Evolutionary conservation across 2,113 vertebrate species (phyloP), one percentile per base, ranked within the genome.

Genomic region (Sminthopsis crassicaudata): DNA sequence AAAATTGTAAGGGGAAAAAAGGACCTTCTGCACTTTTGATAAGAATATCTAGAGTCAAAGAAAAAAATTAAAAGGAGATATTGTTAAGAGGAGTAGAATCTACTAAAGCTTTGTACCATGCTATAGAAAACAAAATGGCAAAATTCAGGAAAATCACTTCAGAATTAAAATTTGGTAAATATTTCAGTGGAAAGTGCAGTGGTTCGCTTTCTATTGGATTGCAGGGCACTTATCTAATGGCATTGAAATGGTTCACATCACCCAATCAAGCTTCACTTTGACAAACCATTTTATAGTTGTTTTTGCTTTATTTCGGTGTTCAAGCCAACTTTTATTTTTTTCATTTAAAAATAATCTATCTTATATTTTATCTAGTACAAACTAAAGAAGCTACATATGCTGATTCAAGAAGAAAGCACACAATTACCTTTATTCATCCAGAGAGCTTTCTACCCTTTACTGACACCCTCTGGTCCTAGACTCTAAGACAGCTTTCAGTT

Each of bases 401-500:
- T 90, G 53, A 52, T 53, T 91, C 53, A 95, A 90, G 94, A 53
- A 97, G 90, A 94, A 46, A 94, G 55, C n/a, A 94, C 50, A 24
- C 9, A 27, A 11, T 97, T 95, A 92, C 91, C 89, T 95, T 91
- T 92, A 52, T 96, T 92, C 46, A 96, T 96, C 94, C 52, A 92
- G 57, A 50, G 51, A 96, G 94, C 91, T 96, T 94, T 97, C 98
- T 98, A 96, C 97, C 92, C 97, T 99, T 98, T 98, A 97, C 96
- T 98, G 98, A 98, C 97, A 98, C 96, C 98, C 97, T 97, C 98
- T 98, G 97, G 97, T 98, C 52, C 96, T 88, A 91, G 50, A 6
- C 16, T 90, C 95, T 95, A 97, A 96, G 54, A 96, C 94, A 92
- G 84, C 89, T 94, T 97, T 96, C 46, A 97, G 95, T 92, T 89